Evolutionary conservation across 2,797 vertebrate genomes (phyloP), one percentile per base, ranked within the genome.

Genomic region (Chelidonichthys spinosus): DNA sequence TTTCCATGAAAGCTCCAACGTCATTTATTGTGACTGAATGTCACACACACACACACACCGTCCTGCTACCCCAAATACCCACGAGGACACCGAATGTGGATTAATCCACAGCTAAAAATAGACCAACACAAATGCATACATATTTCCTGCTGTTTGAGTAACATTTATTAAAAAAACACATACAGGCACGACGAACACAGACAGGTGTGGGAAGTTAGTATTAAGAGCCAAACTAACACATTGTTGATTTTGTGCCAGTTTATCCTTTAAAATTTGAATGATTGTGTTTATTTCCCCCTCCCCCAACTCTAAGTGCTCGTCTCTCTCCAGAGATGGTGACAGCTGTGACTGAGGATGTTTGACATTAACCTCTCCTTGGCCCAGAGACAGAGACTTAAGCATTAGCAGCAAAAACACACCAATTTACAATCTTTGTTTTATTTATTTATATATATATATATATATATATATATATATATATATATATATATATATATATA

Each of bases 311-410:
- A 79, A 74, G 73, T 69, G 84, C 80, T 69, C 10, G 33, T 64
- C 58, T 69, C 42, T 78, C 60, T 67, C 33, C 66, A 63, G 63
- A 37, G 54, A 37, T 32, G 25, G 71, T 64, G 79, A 75, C 74
- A 84, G 83, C 83, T 80, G 64, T 77, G 79, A 68, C 36, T 35
- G 64, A 74, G 61, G 58, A 46, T 65, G 74, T 78, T 78, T 78
- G 71, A 82, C 81, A 43, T 36, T 85, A 47, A 85, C 74, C 59
- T 81, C 40, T 77, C 87, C 83, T 85, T 85, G 43, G 43, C 60
- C 63, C 4, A 2, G 3, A 77, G 42, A 9, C 64, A 61, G 7
- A 18, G 33, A 73, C 18, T 42, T 68, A 0, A 63, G 61, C 58
- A 43, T 58, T 49, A 13, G 17, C 53, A 62, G 53, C 39, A 52